Conservation (phyloP, 2,888 invertebrate species). For the Nebria brevicollis region DNA sequence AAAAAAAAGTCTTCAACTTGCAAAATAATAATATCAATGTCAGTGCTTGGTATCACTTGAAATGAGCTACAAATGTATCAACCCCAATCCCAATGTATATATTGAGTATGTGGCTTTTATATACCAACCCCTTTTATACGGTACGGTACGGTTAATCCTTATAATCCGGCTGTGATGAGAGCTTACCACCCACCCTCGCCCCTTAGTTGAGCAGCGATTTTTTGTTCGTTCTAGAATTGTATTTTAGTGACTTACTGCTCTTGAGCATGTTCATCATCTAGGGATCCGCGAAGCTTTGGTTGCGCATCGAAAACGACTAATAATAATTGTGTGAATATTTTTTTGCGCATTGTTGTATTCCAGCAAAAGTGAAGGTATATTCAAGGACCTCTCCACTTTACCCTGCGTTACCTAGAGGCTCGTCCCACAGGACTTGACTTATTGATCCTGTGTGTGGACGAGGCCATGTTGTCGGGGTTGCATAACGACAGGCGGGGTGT, state of each 20-base stretch:
- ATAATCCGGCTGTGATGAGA: constrained; percentile 43
- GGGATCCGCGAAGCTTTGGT: background rate
- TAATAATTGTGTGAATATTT: background rate
- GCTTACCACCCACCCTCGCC: constrained; percentile 27
- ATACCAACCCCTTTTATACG: constrained; percentile 1
- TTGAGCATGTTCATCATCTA: background rate
- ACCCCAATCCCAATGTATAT: constrained; percentile 35
- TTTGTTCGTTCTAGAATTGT: background rate
- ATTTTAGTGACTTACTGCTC: background rate
- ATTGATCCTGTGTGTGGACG: constrained; percentile 61
- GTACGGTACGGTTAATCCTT: constrained; percentile 30
- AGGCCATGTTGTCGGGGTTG: constrained; percentile 47
- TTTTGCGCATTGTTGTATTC: background rate
- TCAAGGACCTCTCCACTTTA: constrained; percentile 10
- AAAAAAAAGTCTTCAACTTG: background rate
- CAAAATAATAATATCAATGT: constrained; percentile 3
- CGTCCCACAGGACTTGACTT: constrained; percentile 61
- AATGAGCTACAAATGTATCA: constrained; percentile 40
- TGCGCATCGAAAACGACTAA: background rate
- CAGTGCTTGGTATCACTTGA: constrained; percentile 15
- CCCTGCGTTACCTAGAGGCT: constrained; percentile 17
- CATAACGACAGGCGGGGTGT: constrained; percentile 46
- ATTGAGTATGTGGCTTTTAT: background rate
- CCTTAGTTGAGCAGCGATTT: background rate
- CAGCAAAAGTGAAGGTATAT: constrained; percentile 3